These are phyloP conservation scores for Knipowitschia caucasica DNA, from an alignment of 2,797 vertebrate species.

Conservation along the genomic window DNA sequence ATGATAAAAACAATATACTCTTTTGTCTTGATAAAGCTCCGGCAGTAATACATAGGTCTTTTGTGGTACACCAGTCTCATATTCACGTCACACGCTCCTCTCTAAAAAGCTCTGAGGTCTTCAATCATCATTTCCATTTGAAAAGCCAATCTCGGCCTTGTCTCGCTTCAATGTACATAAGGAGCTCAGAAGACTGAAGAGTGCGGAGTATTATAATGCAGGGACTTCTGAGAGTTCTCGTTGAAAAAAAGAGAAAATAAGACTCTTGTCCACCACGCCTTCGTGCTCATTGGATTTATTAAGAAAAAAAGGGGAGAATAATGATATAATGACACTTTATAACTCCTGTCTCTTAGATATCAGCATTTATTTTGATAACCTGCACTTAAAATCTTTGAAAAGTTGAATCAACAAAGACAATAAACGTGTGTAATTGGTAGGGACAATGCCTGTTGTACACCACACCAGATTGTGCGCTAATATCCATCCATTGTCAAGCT, in stretches of 20 bases:
- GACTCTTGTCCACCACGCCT: not conserved
- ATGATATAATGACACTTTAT: too few relatives aligned
- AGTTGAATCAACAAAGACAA: too few relatives aligned
- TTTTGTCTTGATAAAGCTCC: not conserved
- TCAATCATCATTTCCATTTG: conserved; percentile 40
- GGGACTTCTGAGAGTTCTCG: not conserved
- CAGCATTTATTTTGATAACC: too few relatives aligned
- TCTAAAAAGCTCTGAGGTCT: conserved; percentile 15
- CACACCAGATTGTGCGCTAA: too few relatives aligned
- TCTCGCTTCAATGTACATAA: conserved; percentile 20
- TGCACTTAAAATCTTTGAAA: too few relatives aligned
- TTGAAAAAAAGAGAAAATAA: not conserved
- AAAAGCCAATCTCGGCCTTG: conserved; percentile 34
- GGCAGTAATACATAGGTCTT: conserved; percentile 9
- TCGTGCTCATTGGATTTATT: not conserved
- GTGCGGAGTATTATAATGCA: conserved; percentile 4
- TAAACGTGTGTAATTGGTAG: too few relatives aligned
- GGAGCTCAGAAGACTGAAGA: conserved; percentile 13
- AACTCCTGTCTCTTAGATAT: too few relatives aligned
- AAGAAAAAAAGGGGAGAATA: not conserved
- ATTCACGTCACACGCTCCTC: conserved; percentile 8
- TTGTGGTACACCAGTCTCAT: conserved; percentile 16
- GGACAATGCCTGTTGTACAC: too few relatives aligned
- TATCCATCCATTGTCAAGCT: too few relatives aligned
- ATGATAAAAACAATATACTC: not conserved